Evolutionary conservation across 2,797 vertebrate species (phyloP).

Genomic region (Scarus forsteni): DNA sequence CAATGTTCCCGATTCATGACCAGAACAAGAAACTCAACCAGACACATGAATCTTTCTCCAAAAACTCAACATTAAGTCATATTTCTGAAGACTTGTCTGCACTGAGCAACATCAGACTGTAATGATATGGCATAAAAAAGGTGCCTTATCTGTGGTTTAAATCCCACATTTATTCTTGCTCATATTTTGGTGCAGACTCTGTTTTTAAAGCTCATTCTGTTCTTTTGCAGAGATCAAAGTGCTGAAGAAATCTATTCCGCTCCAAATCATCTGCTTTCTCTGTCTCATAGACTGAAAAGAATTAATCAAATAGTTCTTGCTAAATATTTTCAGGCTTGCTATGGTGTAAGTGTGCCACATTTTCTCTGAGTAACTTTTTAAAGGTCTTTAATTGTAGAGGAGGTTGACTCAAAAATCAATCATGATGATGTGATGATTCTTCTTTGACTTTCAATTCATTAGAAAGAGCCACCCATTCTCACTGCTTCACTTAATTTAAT

Average conservation of each 20-base stretch:
- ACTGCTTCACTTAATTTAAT: not conserved
- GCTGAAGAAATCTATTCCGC: not conserved
- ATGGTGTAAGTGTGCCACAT: conserved; percentile 12
- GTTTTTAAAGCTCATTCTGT: not conserved
- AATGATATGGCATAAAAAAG: not conserved
- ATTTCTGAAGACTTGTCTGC: too few species aligned
- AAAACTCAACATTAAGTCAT: too few species aligned
- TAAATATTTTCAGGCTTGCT: not conserved
- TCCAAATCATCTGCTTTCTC: not conserved
- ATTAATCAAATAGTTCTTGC: not conserved
- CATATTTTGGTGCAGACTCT: not conserved
- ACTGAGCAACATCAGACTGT: too few species aligned
- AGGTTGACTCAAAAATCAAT: not conserved
- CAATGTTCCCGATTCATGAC: too few species aligned
- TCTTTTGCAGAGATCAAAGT: not conserved
- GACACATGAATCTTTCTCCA: too few species aligned
- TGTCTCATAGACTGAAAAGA: not conserved
- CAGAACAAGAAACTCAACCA: too few species aligned
- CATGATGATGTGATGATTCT: not conserved
- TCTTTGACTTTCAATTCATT: conserved; percentile 1
- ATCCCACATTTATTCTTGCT: not conserved
- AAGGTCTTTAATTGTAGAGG: not conserved
- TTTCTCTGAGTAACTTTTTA: not conserved
- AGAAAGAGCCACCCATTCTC: not conserved
- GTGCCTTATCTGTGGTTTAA: not conserved